Evolutionary conservation across 2,113 vertebrate genomes (phyloP).

Genomic region (Erythrocercus mccallii): DNA sequence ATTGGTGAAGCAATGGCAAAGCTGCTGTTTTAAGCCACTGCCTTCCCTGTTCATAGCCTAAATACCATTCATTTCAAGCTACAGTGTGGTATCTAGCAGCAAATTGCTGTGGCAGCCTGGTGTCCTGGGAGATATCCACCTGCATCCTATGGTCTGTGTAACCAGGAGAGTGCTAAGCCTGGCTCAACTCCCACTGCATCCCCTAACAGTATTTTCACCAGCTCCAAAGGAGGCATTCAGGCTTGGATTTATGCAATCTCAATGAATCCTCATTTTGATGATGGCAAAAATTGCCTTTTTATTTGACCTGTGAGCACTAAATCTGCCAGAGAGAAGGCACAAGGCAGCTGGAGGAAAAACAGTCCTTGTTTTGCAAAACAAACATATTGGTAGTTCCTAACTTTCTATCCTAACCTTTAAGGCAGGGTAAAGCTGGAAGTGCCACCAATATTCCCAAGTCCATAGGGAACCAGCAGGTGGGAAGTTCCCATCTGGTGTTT

Average conservation of each 20-base stretch:
- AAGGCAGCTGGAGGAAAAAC: neutral
- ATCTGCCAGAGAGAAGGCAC: neutral
- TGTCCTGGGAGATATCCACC: neutral
- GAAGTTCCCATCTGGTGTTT: neutral
- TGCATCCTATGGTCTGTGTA: neutral
- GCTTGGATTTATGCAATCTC: neutral
- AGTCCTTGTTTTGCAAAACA: neutral
- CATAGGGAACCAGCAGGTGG: neutral
- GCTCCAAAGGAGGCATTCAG: neutral
- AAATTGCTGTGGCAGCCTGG: neutral
- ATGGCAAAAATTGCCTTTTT: neutral
- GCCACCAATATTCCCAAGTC: neutral
- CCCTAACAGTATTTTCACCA: neutral
- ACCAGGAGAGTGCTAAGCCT: neutral
- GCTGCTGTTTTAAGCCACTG: neutral
- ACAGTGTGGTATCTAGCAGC: neutral
- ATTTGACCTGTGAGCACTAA: neutral
- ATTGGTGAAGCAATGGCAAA: neutral
- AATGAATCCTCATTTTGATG: fast-evolving
- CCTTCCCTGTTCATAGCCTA: neutral
- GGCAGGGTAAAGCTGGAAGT: neutral
- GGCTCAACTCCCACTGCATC: neutral
- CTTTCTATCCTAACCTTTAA: neutral
- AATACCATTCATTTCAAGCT: neutral
- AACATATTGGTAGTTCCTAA: neutral